Evolutionary conservation across 1,140 invertebrate genomes (phyloP).

Genomic region (Tenebrio molitor): DNA sequence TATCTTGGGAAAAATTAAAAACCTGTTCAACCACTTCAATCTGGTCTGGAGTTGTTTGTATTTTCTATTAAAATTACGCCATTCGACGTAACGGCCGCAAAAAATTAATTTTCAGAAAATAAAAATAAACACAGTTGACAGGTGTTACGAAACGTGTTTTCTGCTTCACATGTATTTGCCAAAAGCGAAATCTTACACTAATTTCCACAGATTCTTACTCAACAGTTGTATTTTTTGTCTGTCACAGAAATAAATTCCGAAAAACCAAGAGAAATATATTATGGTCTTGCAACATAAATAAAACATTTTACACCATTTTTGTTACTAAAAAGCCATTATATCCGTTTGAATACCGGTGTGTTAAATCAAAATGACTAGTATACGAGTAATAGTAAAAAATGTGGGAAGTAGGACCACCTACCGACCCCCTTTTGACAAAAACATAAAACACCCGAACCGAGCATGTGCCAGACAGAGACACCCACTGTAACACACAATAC

Average conservation of each 20-base stretch:
- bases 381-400: conserved; percentile 16
- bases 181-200: no score
- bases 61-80: conserved; percentile 6
- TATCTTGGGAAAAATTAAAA: conserved; percentile 14
- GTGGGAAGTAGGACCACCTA: conserved; percentile 19
- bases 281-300: no score
- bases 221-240: no score
- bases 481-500: conserved; percentile 18
- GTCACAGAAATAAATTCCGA: no score
- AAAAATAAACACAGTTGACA: conserved; percentile 2
- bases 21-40: conserved; percentile 9
- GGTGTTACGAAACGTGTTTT: not conserved
- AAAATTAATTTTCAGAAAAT: not conserved
- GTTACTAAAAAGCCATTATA: no score
- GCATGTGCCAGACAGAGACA: conserved; percentile 9
- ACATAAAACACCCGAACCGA: not conserved
- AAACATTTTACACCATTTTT: no score
- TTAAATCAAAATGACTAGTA: not conserved
- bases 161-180: no score
- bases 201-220: no score
- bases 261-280: no score
- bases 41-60: not conserved
- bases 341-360: no score
- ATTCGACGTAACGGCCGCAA: not conserved
- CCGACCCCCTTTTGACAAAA: conserved; percentile 7